Conservation (phyloP, 2,113 vertebrate species). For the Stigmatopora argus region DNA sequence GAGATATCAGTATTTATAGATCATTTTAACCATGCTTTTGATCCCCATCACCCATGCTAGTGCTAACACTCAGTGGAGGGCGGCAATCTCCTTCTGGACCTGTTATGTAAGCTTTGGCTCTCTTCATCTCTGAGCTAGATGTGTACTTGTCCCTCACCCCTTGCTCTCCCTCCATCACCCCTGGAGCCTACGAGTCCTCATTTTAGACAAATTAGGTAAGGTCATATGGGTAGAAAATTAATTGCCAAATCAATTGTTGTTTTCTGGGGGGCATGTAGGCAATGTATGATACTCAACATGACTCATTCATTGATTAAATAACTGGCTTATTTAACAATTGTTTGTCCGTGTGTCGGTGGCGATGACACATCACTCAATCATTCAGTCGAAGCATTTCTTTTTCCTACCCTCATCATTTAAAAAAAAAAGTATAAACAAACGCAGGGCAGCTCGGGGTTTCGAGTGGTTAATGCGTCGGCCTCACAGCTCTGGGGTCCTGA, state of each 20-base stretch:
- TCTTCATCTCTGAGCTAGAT: slow-evolving; percentile 35
- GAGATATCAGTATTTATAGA: slow-evolving; percentile 19
- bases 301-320: slow-evolving; percentile 1
- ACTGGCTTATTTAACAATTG: not conserved
- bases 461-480: too few species aligned
- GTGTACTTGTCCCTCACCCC: slow-evolving; percentile 13
- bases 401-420: not conserved
- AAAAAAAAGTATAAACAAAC: too few species aligned
- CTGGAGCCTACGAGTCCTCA: slow-evolving; percentile 21
- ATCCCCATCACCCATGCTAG: slow-evolving; percentile 42
- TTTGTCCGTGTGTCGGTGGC: slow-evolving; percentile 3
- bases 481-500: too few species aligned
- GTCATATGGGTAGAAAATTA: not conserved
- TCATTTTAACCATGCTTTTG: slow-evolving; percentile 43
- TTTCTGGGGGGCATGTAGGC: not conserved
- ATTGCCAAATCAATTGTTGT: not conserved
- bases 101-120: slow-evolving; percentile 58
- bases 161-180: slow-evolving; percentile 10
- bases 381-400: not conserved
- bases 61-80: slow-evolving; percentile 51
- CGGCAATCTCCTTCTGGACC: slow-evolving; percentile 36
- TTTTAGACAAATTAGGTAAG: not conserved
- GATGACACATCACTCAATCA: not conserved
- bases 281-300: not conserved
- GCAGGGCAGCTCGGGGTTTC: too few species aligned